A percentile compares a stretch with the other conserved stretches of the same genome.
phyloP scores from a whole-genome alignment of 2,888 invertebrate species.

The Lithophane socia region DNA sequence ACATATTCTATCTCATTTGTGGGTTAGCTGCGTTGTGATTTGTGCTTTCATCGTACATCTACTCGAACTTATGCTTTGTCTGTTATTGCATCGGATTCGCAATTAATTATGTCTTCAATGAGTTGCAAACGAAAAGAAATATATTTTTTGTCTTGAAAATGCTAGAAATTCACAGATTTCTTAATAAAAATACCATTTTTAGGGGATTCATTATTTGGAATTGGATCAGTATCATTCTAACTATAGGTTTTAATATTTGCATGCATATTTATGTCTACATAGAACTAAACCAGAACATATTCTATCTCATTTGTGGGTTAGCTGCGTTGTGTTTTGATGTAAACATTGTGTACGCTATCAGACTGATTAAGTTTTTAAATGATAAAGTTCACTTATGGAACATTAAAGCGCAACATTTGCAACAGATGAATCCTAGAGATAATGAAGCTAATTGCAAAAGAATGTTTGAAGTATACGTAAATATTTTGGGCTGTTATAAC shows the following conservation, averaged over 20 bases:
- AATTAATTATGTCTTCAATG: not conserved
- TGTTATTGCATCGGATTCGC: not conserved
- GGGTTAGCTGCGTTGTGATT: not conserved
- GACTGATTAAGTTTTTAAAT: constrained; percentile 8
- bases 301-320: not conserved
- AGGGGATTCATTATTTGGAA: not conserved
- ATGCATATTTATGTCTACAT: not conserved
- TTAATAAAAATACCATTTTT: not conserved
- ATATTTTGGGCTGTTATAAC: constrained; percentile 26
- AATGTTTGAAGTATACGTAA: constrained; percentile 35
- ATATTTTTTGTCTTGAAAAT: constrained; percentile 17
- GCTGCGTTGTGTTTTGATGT: constrained; percentile 16
- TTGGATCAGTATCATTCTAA: constrained; percentile 4
- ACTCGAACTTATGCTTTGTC: not conserved
- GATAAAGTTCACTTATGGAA: constrained; percentile 24
- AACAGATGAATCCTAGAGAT: not conserved
- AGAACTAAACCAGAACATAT: not conserved
- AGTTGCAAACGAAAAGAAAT: not conserved
- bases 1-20: not conserved
- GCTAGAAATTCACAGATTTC: constrained; percentile 10
- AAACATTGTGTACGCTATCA: constrained; percentile 23
- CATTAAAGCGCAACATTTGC: not conserved
- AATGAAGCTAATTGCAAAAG: not conserved
- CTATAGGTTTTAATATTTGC: not conserved
- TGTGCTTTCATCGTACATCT: too few relatives aligned